A percentile compares a stretch with the other conserved stretches of the same genome.
phyloP scores from a whole-genome alignment of 2,113 vertebrate genomes.

The Anolis sagrei region DNA sequence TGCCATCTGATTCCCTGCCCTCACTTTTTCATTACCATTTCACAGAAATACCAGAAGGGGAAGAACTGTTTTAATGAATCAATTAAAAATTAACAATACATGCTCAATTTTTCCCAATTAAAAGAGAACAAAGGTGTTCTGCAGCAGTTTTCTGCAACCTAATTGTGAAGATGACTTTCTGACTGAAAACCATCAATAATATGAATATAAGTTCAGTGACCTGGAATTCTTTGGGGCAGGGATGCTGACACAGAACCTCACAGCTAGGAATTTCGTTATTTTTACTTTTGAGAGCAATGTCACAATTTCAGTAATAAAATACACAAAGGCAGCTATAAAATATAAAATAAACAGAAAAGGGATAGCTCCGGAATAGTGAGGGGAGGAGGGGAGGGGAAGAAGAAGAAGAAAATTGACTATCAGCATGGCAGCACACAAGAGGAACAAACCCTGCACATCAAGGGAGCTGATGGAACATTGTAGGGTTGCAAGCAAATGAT shows the following conservation, averaged over 20 bases:
- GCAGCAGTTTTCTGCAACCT: background rate
- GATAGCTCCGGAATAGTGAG: no score
- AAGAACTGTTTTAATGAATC: conserved; percentile 20
- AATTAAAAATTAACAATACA: conserved; percentile 39
- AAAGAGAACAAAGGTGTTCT: background rate
- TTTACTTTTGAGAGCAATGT: no score
- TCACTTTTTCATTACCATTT: conserved; percentile 34
- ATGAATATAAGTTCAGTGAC: background rate
- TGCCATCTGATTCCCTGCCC: background rate
- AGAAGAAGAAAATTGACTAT: no score
- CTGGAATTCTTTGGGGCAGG: background rate
- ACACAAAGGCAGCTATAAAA: no score
- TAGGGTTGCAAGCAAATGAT: no score
- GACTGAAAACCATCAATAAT: conserved; percentile 9
- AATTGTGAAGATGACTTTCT: conserved; percentile 17
- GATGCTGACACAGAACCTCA: background rate
- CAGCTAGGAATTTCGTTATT: no score
- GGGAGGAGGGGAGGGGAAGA: no score
- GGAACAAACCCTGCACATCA: no score
- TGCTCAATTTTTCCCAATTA: background rate
- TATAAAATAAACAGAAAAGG: no score
- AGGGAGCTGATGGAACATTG: no score
- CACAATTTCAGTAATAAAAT: no score
- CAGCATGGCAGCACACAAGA: no score
- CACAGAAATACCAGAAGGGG: background rate